These are phyloP conservation scores for Ptiloglossa arizonensis DNA, from an alignment of 1,140 invertebrate genomes.

Conservation along the genomic window DNA sequence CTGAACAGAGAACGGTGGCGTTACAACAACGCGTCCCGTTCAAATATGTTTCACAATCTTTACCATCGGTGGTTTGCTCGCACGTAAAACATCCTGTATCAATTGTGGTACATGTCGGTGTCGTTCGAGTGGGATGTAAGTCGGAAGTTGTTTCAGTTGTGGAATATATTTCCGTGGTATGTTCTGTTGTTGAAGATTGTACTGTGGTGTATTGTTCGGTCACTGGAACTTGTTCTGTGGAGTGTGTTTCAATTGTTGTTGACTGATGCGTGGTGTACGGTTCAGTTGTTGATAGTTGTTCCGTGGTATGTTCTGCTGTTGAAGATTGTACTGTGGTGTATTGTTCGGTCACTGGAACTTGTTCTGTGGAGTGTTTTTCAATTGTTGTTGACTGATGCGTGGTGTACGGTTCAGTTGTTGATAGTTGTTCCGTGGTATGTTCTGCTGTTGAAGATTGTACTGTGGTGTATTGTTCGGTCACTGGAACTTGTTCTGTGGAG, in stretches of 20 bases:
- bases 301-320: background rate
- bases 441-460: conserved; percentile 16
- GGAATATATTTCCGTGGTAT: background rate
- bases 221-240: background rate
- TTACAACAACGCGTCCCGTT: conserved; percentile 33
- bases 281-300: background rate
- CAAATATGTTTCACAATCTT: conserved; percentile 35
- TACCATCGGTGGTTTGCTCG: too few species aligned
- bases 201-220: background rate
- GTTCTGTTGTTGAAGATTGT: background rate
- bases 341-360: background rate
- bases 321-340: conserved; percentile 5
- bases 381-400: conserved; percentile 9
- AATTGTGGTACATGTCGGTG: background rate
- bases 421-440: background rate
- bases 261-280: background rate
- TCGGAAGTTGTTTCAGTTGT: background rate
- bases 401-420: background rate
- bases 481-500: background rate
- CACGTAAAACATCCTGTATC: too few species aligned
- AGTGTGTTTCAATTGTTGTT: background rate
- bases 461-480: background rate
- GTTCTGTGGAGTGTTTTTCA: background rate
- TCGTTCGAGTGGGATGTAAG: background rate
- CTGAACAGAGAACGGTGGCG: background rate